Conservation (phyloP, 23 tunicate genomes). For the Ascidia mentula region DNA sequence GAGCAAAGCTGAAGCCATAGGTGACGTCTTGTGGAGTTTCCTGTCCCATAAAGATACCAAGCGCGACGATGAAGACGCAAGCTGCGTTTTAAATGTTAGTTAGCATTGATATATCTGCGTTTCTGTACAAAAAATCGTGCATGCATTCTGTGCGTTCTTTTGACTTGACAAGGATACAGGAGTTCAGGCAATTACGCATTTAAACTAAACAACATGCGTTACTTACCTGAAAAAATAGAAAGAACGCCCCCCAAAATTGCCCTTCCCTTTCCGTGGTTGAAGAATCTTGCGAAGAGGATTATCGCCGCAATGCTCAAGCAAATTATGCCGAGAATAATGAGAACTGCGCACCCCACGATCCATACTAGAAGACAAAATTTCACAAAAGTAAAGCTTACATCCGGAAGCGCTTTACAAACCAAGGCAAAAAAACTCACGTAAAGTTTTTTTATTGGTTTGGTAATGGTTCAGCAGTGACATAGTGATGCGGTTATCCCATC, state of each 20-base stretch:
- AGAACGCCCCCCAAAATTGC: constrained; percentile 72
- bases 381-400: constrained; percentile 10
- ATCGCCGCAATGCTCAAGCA: constrained; percentile 61
- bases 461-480: constrained; percentile 32
- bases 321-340: constrained; percentile 62
- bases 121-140: no score
- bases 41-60: constrained; percentile 53
- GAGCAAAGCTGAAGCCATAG: constrained; percentile 74
- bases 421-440: background rate
- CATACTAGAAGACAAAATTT: constrained; percentile 49
- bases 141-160: no score
- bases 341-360: constrained; percentile 68
- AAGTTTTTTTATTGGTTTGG: background rate
- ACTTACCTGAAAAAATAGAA: constrained; percentile 59
- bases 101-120: no score
- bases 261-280: constrained; percentile 75
- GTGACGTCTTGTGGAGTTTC: constrained; percentile 16
- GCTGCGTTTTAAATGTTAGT: no score
- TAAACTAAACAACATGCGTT: no score
- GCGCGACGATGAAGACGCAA: constrained; percentile 48
- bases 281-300: constrained; percentile 63
- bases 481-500: constrained; percentile 41
- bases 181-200: no score
- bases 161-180: no score
- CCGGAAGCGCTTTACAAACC: no score